A percentile compares a stretch with the other conserved stretches of the same genome.
Evolutionary conservation across 2,113 vertebrate genomes (phyloP).

Genomic region (Cisticola juncidis): DNA sequence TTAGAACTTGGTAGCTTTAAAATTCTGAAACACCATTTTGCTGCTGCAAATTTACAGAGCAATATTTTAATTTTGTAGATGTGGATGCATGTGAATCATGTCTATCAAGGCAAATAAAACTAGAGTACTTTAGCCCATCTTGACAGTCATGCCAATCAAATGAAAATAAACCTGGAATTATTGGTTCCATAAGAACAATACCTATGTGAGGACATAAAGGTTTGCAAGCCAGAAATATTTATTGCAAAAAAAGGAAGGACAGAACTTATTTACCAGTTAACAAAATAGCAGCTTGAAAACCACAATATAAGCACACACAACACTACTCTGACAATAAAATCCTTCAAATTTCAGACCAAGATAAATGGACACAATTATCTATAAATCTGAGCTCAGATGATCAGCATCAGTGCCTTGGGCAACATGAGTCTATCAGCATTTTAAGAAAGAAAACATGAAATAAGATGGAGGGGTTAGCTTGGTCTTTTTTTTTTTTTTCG

Average conservation of each 20-base stretch:
- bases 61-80: conserved; percentile 32
- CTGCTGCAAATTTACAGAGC: background rate
- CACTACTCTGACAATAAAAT: background rate
- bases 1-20: background rate
- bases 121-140: conserved; percentile 3
- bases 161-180: conserved; percentile 39
- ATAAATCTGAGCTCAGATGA: conserved; percentile 58
- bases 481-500: background rate
- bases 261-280: background rate
- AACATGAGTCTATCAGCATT: conserved; percentile 24
- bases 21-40: background rate
- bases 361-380: conserved; percentile 57
- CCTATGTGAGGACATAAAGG: background rate
- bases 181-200: conserved; percentile 20
- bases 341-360: conserved; percentile 51
- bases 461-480: background rate
- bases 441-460: conserved; percentile 56
- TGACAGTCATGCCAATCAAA: conserved; percentile 33
- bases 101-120: conserved; percentile 23
- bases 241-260: background rate
- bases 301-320: background rate
- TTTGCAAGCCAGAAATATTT: background rate
- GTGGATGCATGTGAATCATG: background rate
- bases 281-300: conserved; percentile 36
- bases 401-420: conserved; percentile 52